Percentiles rank a stretch among this genome's conserved stretches.
These are phyloP conservation scores for Lytechinus pictus DNA, from an alignment of 35 echinoderm and acorn worm species.

Conservation along the genomic window DNA sequence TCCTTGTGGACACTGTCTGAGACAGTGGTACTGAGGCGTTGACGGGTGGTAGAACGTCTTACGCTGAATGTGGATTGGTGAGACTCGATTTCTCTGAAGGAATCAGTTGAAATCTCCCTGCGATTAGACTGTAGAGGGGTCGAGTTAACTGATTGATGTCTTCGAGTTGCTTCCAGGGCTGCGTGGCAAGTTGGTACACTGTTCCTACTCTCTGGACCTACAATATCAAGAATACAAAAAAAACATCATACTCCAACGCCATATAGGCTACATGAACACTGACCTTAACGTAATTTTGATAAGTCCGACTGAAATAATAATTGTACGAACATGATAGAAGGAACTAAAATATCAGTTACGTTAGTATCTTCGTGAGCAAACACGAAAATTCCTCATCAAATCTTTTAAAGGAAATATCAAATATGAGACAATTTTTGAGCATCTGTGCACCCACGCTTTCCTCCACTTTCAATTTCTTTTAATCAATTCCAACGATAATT, in stretches of 20 bases:
- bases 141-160: not conserved
- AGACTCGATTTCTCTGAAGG: not conserved
- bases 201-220: not conserved
- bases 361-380: not conserved
- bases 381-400: not conserved
- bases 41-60: not conserved
- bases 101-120: not conserved
- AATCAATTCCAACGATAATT: not conserved
- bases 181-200: not conserved
- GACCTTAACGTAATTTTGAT: not conserved
- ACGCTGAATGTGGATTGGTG: not conserved
- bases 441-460: not conserved
- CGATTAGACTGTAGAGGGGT: not conserved
- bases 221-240: not conserved
- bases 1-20: not conserved
- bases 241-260: not conserved
- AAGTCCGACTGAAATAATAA: not conserved
- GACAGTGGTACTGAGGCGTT: not conserved
- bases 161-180: not conserved
- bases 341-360: not conserved
- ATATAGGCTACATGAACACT: not conserved
- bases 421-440: not conserved
- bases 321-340: not conserved
- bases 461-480: not conserved
- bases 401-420: not conserved